These are phyloP conservation scores for Lasioglossum oenotherae DNA, from an alignment of 2,888 invertebrate genomes.

Conservation along the genomic window DNA sequence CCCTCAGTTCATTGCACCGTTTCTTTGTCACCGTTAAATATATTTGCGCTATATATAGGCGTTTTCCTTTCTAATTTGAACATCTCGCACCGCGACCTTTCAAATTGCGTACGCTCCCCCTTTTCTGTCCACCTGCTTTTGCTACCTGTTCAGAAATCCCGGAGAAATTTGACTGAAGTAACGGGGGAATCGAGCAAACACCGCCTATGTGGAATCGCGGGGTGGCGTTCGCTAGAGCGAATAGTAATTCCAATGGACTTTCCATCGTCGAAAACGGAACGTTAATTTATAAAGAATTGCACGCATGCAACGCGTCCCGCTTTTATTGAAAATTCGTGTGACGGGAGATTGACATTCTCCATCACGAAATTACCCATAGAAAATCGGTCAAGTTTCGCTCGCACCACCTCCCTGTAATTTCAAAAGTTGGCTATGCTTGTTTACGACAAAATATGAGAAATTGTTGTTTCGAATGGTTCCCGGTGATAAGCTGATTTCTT, in stretches of 20 bases:
- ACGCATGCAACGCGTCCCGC: neutral
- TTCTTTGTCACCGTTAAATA: slow-evolving; percentile 49
- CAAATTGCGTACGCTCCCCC: neutral
- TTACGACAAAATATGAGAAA: neutral
- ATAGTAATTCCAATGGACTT: neutral
- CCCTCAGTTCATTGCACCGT: slow-evolving; percentile 58
- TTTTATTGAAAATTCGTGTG: neutral
- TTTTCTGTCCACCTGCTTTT: neutral
- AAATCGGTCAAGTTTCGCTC: neutral
- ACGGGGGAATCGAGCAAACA: neutral
- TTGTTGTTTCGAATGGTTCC: neutral
- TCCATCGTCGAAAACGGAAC: neutral
- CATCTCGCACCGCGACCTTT: slow-evolving; percentile 4
- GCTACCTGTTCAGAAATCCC: neutral
- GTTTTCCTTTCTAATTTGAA: slow-evolving; percentile 34
- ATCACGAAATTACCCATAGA: neutral
- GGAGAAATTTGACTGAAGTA: neutral
- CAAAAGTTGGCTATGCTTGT: neutral
- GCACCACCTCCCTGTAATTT: neutral
- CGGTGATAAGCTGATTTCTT: neutral
- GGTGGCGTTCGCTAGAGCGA: neutral
- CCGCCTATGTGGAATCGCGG: neutral
- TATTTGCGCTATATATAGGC: slow-evolving; percentile 32
- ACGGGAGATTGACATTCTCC: neutral
- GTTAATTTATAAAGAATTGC: neutral